phyloP scores from a whole-genome alignment of 2,113 vertebrate species.

The Phyllostomus hastatus region DNA sequence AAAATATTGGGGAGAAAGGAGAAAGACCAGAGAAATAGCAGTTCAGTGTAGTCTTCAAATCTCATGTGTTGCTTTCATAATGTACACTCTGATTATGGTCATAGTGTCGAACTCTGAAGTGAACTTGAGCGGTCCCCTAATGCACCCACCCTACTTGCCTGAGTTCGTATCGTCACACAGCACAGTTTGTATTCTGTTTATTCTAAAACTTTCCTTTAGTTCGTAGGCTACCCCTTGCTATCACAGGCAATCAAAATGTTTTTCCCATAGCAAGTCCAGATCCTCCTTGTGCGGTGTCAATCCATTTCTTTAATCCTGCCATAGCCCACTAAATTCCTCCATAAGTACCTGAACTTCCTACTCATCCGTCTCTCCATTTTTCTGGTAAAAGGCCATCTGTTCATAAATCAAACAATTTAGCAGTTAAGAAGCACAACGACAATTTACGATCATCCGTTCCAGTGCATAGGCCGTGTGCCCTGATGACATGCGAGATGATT shows the following conservation, averaged over 20 bases:
- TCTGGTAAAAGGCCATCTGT: background rate
- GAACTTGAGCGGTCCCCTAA: background rate
- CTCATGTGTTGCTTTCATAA: background rate
- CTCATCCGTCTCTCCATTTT: background rate
- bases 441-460: background rate
- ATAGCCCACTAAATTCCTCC: background rate
- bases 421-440: background rate
- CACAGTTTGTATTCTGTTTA: background rate
- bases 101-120: background rate
- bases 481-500: background rate
- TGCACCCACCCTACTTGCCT: background rate
- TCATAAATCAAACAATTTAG: slow-evolving; percentile 6
- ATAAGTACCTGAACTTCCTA: background rate
- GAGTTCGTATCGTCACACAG: background rate
- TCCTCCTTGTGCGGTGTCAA: background rate
- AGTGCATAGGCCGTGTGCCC: background rate
- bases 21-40: background rate
- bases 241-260: background rate
- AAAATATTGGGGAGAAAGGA: background rate
- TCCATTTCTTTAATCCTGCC: background rate
- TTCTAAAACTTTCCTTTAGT: background rate
- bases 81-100: background rate
- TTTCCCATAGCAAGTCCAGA: background rate
- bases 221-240: background rate
- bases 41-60: background rate